Conservation (phyloP, 23 tunicate species). For the Styela clava region DNA sequence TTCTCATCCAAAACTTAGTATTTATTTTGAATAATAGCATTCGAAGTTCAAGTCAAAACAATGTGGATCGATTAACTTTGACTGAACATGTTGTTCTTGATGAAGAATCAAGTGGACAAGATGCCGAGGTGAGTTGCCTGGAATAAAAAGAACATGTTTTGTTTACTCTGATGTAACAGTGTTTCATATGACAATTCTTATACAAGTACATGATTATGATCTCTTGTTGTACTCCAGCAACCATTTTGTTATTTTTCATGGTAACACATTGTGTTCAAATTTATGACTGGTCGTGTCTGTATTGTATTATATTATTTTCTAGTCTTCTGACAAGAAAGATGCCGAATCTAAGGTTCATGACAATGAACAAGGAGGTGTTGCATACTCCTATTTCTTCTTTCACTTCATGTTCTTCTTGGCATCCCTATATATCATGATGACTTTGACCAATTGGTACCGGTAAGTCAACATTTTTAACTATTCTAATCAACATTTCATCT, state of each 20-base stretch:
- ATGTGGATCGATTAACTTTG: conserved; percentile 75
- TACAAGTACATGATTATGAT: no score
- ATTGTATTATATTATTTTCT: no score
- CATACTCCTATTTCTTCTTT: conserved; percentile 90
- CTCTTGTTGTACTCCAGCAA: no score
- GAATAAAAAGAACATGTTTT: no score
- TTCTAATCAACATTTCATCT: no score
- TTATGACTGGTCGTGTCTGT: no score
- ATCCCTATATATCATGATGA: conserved; percentile 95
- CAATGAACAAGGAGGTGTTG: conserved; percentile 77
- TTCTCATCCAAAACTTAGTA: no score
- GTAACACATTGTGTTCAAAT: no score
- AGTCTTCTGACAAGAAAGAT: conserved; percentile 26
- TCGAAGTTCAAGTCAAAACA: conserved; percentile 60
- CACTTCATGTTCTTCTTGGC: conserved; percentile 97
- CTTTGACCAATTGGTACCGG: conserved; percentile 91
- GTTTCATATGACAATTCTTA: no score
- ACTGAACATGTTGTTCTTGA: conserved; percentile 60
- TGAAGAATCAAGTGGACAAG: conserved; percentile 36
- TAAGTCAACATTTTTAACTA: conserved; percentile 22
- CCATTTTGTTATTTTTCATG: no score
- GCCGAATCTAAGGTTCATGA: conserved; percentile 62
- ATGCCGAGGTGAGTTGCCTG: conserved; percentile 2
- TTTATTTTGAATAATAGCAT: no score
- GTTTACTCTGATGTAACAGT: no score